Conservation (phyloP, 2,888 invertebrate species). For the Drosophila flavopinicola region DNA sequence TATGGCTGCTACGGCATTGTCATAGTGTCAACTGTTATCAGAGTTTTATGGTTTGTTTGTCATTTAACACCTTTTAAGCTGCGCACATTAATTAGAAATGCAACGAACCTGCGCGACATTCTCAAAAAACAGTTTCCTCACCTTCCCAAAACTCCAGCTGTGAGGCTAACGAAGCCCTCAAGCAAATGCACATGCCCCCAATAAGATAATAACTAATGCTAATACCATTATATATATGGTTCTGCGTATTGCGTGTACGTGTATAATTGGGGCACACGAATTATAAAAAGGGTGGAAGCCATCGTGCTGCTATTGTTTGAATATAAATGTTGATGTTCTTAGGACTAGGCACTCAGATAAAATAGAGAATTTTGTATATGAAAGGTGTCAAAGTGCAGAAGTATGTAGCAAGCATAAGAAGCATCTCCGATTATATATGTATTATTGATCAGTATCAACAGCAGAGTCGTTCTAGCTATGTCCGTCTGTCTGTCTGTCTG, state of each 20-base stretch:
- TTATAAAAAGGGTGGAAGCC: neutral
- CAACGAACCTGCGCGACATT: constrained; percentile 67
- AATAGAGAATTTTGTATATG: no score
- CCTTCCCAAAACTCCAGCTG: constrained; percentile 33
- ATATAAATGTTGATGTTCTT: neutral
- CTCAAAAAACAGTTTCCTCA: neutral
- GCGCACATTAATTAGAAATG: constrained; percentile 75
- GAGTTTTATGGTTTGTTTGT: constrained; percentile 82
- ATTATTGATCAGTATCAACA: no score
- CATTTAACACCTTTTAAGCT: constrained; percentile 79
- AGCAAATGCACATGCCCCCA: constrained; percentile 27
- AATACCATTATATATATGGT: constrained; percentile 18
- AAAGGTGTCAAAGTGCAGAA: no score
- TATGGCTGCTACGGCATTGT: constrained; percentile 33
- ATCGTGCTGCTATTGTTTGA: neutral
- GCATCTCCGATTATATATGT: no score
- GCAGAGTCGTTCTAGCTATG: no score
- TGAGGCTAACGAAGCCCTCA: constrained; percentile 24
- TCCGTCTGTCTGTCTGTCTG: no score
- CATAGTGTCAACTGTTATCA: constrained; percentile 67
- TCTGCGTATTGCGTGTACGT: neutral
- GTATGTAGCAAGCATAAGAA: no score
- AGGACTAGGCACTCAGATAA: no score
- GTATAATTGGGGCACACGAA: neutral
- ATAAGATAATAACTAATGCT: constrained; percentile 42